Conservation (phyloP, 2,113 vertebrate genomes). For the Dolichallabes microphthalmus region DNA sequence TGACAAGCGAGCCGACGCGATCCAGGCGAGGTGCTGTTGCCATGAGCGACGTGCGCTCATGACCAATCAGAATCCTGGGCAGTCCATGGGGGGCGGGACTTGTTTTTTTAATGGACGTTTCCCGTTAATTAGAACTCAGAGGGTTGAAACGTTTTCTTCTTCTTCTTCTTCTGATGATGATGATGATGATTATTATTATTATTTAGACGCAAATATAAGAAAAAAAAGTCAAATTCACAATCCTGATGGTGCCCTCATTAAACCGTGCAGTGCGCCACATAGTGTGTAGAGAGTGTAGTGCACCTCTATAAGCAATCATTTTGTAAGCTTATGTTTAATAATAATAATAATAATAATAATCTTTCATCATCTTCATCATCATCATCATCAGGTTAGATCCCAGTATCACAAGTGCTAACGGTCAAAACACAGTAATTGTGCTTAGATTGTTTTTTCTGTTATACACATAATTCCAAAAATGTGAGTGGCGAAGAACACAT, state of each 20-base stretch:
- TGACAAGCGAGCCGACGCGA: constrained; percentile 48
- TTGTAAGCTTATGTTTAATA: not conserved
- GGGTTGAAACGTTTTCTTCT: too few relatives aligned
- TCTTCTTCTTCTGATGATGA: not conserved
- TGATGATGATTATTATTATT: not conserved
- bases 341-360: not conserved
- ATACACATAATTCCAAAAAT: too few relatives aligned
- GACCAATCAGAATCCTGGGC: constrained; percentile 16
- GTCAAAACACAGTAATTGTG: too few relatives aligned
- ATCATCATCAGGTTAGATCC: not conserved
- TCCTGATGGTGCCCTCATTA: not conserved
- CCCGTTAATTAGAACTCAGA: not conserved
- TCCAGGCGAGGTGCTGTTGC: not conserved
- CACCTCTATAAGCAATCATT: not conserved
- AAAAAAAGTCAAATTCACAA: not conserved
- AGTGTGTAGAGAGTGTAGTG: not conserved
- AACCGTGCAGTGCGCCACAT: not conserved
- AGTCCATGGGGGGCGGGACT: not conserved
- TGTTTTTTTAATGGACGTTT: not conserved
- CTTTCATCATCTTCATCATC: not conserved
- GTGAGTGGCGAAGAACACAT: too few relatives aligned
- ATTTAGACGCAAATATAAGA: not conserved
- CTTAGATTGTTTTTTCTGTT: too few relatives aligned
- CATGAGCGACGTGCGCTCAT: not conserved
- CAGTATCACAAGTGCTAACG: not conserved